Base-by-base conservation (phyloP, 2,797 vertebrate genomes). In the Jordanella pulchra region DNA sequence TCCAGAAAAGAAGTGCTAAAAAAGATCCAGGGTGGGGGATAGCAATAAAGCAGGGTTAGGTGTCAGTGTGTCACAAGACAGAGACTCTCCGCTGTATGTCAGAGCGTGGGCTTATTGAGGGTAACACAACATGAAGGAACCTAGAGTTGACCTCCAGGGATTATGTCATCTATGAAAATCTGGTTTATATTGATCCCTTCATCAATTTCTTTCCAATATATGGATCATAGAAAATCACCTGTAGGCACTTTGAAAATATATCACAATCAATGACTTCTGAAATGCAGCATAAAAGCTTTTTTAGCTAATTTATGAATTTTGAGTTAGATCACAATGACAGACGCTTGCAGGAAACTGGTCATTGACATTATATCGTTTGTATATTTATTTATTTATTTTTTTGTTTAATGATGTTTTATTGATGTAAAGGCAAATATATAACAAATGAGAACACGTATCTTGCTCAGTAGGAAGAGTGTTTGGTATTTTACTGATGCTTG, bases 401-500 rank as follows among this genome's bases (percentile, higher is more conserved):
- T 7, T 18, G 27, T 72, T 75, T 54, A 25, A 18, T 35, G 15
- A 35, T 44, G 73, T 75, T 35, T 70, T 53, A 79, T 28, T 67
- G 25, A 61, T 21, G 45, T 30, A 14, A 15, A 13, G 56, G 30
- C 56, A 67, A 60, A 67, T 66, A 25, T n/a, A 27, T 64, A 0
- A 39, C 9, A 69, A 35, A 72, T 56, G 35, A 21, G 10, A 55
- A 54, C 44, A 42, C 44, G 21, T 0, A 63, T 79, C 35, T 13
- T 69, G 65, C 65, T 83, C 72, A 77, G 56, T 71, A 74, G 65
- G n/a, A 18, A 80, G 55, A 11, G 55, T 67, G 60, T 68, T 73
- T 84, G 75, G 50, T 78, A 47, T 74, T 67, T 47, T 83, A 77
- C 77, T 87, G 77, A 84, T 75, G 81, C 50, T 67, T 63, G 65